Percentiles rank a stretch among this genome's conserved stretches.
Conservation (phyloP, 2,113 vertebrate genomes). For the Trogon surrucura region DNA sequence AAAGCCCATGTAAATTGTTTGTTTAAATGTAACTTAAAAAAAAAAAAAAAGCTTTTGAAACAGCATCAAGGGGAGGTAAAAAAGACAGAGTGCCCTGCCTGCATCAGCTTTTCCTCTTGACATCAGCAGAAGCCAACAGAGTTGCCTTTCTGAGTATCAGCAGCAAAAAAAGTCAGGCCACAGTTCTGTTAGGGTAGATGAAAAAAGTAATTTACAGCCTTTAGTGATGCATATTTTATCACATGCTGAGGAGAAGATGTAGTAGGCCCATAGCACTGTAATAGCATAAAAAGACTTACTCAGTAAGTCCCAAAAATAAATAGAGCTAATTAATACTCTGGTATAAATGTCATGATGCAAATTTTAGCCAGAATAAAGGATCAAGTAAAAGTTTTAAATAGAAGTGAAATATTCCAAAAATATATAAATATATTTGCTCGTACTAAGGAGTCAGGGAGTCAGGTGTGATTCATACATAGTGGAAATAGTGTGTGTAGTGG, state of each 20-base stretch:
- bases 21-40: neutral
- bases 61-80: neutral
- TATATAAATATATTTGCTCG: neutral
- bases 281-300: neutral
- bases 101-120: neutral
- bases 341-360: conserved; percentile 1
- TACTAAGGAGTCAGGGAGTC: neutral
- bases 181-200: neutral
- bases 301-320: conserved; percentile 12
- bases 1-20: neutral
- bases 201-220: conserved; percentile 14
- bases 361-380: neutral
- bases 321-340: conserved; percentile 9
- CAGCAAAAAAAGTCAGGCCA: neutral
- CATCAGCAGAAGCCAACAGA: neutral
- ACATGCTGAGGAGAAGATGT: neutral
- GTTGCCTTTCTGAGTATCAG: neutral
- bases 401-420: neutral
- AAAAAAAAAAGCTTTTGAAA: neutral
- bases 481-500: neutral
- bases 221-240: neutral
- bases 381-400: neutral
- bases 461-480: neutral
- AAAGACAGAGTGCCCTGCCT: neutral
- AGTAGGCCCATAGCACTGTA: neutral